Evolutionary conservation across 2,888 invertebrate species (phyloP), one percentile per base, ranked within the genome.

Genomic region (Myopa testacea): DNA sequence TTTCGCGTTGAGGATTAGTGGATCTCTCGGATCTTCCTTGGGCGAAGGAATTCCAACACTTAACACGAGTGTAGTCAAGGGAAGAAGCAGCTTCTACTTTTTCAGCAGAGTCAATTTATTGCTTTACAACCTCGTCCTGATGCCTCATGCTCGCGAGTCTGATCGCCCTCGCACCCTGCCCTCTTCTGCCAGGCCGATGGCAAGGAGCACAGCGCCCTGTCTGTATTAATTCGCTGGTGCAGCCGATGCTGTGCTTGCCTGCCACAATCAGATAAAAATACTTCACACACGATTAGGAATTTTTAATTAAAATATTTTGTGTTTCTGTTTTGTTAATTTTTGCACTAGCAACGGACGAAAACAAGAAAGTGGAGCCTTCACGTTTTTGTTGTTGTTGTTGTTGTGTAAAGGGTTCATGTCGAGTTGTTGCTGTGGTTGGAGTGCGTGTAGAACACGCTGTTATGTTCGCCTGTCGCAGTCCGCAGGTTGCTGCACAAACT

Each of bases 231-330:
- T 81, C 82, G 81, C 81, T 86, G 85, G 84, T 86, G 84, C 82
- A 81, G 26, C 38, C 34, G 34, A 34, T 37, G 38, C n/a, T 34
- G 62, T 80, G 79, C 78, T 75, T 80, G 80, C 80, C 81, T 78
- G 85, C 81, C 81, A 81, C 84, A 87, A 88, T 87, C 88, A 88
- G 87, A 87, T 87, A 88, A 88, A 85, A 88, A 87, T 86, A 87
- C 88, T 87, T 87, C 86, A 87, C 88, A 88, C 88, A 88, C 88
- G 89, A 88, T 89, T 88, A 89, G 86, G 89, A 88, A 89, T 89
- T 88, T 88, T 88, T 88, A 88, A 88, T 88, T 88, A 89, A 88
- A 89, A 89, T 89, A 89, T 88, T 88, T 88, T 87, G 85, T 86
- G 85, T 85, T 86, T 86, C 85, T 84, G 86, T 86, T 85, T 85